A percentile compares a stretch with the other conserved stretches of the same genome.
Conservation (phyloP, 1,140 invertebrate species). For the Pseudobourletiella spinata region DNA sequence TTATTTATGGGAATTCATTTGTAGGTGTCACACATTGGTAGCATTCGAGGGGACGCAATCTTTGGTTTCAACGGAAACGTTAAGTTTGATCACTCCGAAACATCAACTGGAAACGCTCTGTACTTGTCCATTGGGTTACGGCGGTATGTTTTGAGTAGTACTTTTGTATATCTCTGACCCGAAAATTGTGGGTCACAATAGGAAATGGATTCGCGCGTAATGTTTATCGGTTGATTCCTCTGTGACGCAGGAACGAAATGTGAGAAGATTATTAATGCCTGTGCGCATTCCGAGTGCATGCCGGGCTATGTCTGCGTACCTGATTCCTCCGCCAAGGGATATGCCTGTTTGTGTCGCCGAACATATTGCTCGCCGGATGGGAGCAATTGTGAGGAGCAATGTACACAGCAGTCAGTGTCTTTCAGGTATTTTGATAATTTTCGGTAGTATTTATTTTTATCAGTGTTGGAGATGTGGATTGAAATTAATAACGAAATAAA, state of each 20-base stretch:
- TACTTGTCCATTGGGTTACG: conserved; percentile 29
- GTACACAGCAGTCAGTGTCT: conserved; percentile 33
- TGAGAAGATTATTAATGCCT: conserved; percentile 60
- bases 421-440: no score
- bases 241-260: conserved; percentile 44
- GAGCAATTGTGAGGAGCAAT: conserved; percentile 41
- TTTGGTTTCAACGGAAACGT: conserved; percentile 34
- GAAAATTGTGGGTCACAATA: no score
- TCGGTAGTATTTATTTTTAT: no score
- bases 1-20: no score
- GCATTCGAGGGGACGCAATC: conserved; percentile 35
- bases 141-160: no score
- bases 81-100: conserved; percentile 35
- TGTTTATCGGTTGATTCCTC: no score
- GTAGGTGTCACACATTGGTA: conserved; percentile 30
- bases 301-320: conserved; percentile 64
- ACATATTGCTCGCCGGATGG: conserved; percentile 71
- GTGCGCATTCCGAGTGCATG: conserved; percentile 63
- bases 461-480: no score
- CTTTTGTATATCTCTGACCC: no score
- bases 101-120: conserved; percentile 34
- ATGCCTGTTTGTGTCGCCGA: conserved; percentile 62
- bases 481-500: no score
- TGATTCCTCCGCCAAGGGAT: conserved; percentile 57
- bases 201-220: no score